These are phyloP conservation scores for Acanthoscelides obtectus DNA, from an alignment of 2,888 invertebrate species.

Conservation along the genomic window DNA sequence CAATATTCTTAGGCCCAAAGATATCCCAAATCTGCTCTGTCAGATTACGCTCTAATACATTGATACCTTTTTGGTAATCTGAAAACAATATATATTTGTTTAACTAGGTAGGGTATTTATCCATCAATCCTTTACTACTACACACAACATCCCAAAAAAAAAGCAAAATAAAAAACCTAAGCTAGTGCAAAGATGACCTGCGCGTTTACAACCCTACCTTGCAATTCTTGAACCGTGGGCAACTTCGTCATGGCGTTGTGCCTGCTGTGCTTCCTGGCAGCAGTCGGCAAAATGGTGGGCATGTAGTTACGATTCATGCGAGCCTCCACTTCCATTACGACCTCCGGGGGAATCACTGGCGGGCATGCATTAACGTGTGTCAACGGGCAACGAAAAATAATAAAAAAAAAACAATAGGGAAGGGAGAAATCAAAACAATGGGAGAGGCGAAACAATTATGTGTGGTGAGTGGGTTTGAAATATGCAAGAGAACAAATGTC, in stretches of 20 bases:
- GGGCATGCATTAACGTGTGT: constrained; percentile 38
- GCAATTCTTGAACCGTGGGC: constrained; percentile 72
- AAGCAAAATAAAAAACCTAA: not conserved
- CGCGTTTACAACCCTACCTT: constrained; percentile 53
- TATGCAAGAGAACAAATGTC: too few relatives aligned
- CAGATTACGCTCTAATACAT: too few relatives aligned
- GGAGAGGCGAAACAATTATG: constrained; percentile 5
- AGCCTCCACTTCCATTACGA: constrained; percentile 84
- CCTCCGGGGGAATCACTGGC: constrained; percentile 81
- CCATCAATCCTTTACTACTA: not conserved
- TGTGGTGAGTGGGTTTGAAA: not conserved
- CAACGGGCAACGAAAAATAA: constrained; percentile 37
- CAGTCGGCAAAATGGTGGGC: constrained; percentile 54
- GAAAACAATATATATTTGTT: too few relatives aligned
- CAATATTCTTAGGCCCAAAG: too few relatives aligned
- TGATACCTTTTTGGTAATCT: too few relatives aligned
- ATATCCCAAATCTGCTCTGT: too few relatives aligned
- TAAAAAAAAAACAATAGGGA: constrained; percentile 25
- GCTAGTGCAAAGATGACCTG: not conserved
- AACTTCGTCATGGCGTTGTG: constrained; percentile 49
- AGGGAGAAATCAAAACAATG: constrained; percentile 16
- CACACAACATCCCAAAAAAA: not conserved
- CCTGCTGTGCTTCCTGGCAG: constrained; percentile 55
- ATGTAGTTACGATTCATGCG: constrained; percentile 76
- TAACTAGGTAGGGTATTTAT: not conserved